phyloP scores from a whole-genome alignment of 2,113 vertebrate genomes.

The Cynocephalus volans region DNA sequence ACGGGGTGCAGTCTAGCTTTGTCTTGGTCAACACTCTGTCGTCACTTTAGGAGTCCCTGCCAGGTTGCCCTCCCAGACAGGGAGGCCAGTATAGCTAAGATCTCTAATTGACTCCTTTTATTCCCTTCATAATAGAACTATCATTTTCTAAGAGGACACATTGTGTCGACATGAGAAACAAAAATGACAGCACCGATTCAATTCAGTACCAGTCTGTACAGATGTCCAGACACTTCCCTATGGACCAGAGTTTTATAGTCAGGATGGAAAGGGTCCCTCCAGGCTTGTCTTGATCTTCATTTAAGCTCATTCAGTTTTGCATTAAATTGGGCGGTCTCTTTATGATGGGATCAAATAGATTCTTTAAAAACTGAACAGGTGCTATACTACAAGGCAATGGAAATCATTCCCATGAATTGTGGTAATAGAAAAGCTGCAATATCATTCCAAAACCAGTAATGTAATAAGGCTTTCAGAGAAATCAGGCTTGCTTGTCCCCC shows the following conservation, averaged over 20 bases:
- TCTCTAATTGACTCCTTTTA: background rate
- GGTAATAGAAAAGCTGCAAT: background rate
- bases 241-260: background rate
- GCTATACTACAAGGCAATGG: background rate
- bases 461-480: background rate
- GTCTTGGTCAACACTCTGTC: background rate
- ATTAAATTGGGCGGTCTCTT: background rate
- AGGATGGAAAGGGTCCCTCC: background rate
- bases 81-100: background rate
- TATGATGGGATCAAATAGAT: background rate
- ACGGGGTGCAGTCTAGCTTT: background rate
- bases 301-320: background rate
- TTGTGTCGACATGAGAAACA: background rate
- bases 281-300: background rate
- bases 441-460: background rate
- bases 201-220: background rate
- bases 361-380: constrained; percentile 52
- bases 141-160: background rate
- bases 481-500: background rate
- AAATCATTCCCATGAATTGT: constrained; percentile 8
- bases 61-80: background rate
- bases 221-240: background rate
- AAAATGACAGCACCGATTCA: background rate
- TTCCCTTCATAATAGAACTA: background rate
- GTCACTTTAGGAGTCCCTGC: background rate